Conservation (phyloP, 2,113 vertebrate genomes). For the Siniperca chuatsi region DNA sequence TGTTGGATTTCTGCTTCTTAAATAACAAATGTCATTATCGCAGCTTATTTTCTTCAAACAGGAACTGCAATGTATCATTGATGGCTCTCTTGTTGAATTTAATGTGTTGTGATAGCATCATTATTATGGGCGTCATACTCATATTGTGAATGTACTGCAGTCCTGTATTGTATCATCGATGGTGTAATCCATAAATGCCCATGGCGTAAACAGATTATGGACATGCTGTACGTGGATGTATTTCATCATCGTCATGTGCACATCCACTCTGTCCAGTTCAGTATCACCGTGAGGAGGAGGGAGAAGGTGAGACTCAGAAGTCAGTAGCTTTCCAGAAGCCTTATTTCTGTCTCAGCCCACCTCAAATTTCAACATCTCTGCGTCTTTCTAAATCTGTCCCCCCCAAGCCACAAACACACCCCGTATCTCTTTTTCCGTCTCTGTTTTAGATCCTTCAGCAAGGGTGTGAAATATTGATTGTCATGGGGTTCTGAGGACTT, state of each 20-base stretch:
- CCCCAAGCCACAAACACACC: neutral
- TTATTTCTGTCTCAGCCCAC: neutral
- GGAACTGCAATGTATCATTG: neutral
- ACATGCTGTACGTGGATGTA: neutral
- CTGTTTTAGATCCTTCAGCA: slow-evolving; percentile 30
- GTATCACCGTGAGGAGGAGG: neutral
- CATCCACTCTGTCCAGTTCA: neutral
- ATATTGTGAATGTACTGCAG: neutral
- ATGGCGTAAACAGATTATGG: slow-evolving; percentile 15
- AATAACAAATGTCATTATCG: no score
- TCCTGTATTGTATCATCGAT: neutral
- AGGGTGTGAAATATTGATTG: slow-evolving; percentile 54
- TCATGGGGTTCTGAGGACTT: slow-evolving; percentile 24
- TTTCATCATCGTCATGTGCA: neutral
- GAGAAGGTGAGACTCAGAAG: neutral
- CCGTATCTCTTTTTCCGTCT: slow-evolving; percentile 18
- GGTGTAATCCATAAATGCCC: neutral
- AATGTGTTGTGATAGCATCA: neutral
- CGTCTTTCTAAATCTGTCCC: slow-evolving; percentile 22
- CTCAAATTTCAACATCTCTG: slow-evolving; percentile 2
- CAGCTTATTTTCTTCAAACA: neutral
- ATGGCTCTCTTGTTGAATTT: neutral
- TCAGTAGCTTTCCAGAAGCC: neutral
- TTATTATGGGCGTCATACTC: neutral
- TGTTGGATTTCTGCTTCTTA: neutral